phyloP scores from a whole-genome alignment of 2,888 invertebrate genomes.

The Thecocarcelia acutangulata region DNA sequence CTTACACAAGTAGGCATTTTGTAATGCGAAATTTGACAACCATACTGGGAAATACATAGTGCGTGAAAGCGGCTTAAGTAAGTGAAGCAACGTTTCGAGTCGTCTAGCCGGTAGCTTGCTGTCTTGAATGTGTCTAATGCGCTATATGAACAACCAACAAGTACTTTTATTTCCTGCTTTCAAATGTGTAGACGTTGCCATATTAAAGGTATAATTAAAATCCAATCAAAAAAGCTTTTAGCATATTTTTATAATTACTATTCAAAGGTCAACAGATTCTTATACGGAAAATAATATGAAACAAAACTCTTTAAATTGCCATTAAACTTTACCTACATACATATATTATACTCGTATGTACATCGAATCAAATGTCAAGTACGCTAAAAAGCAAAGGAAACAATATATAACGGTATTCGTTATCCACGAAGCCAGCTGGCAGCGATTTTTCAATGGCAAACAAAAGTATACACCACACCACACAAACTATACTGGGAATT shows the following conservation, averaged over 20 bases:
- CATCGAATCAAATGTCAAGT: constrained; percentile 57
- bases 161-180: too few species aligned
- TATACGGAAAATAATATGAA: constrained; percentile 10
- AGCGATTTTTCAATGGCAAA: constrained; percentile 37
- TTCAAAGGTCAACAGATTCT: constrained; percentile 53
- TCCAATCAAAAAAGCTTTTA: not conserved
- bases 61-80: too few species aligned
- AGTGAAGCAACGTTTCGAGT: too few species aligned
- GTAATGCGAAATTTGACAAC: too few species aligned
- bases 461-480: not conserved
- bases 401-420: constrained; percentile 17
- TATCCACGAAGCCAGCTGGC: constrained; percentile 29
- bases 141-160: too few species aligned
- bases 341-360: not conserved
- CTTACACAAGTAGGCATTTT: too few species aligned
- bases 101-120: too few species aligned
- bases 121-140: too few species aligned
- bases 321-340: constrained; percentile 19
- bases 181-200: not conserved
- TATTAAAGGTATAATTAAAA: not conserved
- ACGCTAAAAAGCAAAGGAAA: constrained; percentile 32
- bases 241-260: constrained; percentile 34
- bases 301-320: constrained; percentile 44
- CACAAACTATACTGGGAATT: not conserved
- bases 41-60: too few species aligned